Evolutionary conservation across 2,888 invertebrate species (phyloP).

Genomic region (Eurois occulta): DNA sequence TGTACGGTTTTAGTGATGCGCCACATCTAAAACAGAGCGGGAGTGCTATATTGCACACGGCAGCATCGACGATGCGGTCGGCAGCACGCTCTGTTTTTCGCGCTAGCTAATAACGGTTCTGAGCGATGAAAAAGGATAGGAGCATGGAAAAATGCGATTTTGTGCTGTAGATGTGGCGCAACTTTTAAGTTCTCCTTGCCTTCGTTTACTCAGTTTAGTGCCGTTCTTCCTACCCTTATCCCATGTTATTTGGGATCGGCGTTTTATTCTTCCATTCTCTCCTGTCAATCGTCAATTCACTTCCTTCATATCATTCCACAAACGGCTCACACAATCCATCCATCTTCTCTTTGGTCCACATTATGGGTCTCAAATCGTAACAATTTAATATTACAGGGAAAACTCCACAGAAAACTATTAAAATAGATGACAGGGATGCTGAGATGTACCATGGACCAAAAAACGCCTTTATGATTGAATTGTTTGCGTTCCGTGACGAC

Average conservation of each 20-base stretch:
- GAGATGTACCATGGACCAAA: slow-evolving; percentile 79
- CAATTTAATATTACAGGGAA: slow-evolving; percentile 61
- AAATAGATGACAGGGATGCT: slow-evolving; percentile 47
- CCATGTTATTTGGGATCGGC: too few relatives aligned
- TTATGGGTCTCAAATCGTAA: too few relatives aligned
- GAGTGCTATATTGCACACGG: background rate
- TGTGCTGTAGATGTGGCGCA: background rate
- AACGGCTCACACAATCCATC: too few relatives aligned
- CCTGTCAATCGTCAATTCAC: too few relatives aligned
- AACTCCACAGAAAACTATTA: slow-evolving; percentile 42
- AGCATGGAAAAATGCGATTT: background rate
- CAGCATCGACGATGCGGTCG: background rate
- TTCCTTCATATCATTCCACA: too few relatives aligned
- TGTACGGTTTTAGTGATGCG: background rate
- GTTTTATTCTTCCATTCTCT: too few relatives aligned
- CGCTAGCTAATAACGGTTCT: background rate
- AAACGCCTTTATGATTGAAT: slow-evolving; percentile 92
- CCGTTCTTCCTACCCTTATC: too few relatives aligned
- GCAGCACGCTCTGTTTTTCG: background rate
- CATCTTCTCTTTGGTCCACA: too few relatives aligned
- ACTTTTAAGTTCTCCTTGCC: background rate
- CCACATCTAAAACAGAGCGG: background rate
- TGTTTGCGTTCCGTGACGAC: slow-evolving; percentile 89
- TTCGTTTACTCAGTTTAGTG: background rate
- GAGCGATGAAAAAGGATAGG: background rate